phyloP scores from a whole-genome alignment of 2,888 invertebrate genomes.

The Pocota personata region DNA sequence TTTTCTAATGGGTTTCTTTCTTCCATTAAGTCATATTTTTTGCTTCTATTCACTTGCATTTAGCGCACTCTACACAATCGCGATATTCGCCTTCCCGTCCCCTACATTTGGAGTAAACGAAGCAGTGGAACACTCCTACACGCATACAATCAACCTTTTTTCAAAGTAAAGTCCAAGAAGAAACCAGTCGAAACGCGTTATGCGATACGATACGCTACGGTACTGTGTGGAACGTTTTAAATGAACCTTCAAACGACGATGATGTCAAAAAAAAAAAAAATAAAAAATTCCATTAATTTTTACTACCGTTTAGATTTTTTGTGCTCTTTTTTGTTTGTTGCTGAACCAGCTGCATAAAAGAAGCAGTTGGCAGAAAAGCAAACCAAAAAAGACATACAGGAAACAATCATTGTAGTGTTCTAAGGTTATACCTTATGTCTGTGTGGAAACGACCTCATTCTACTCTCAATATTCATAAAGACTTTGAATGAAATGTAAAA shows the following conservation, averaged over 20 bases:
- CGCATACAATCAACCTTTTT: conserved; percentile 5
- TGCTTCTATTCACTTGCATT: conserved; percentile 22
- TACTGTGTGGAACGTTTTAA: conserved; percentile 19
- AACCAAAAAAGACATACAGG: neutral
- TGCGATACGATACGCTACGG: conserved; percentile 27
- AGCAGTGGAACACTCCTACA: conserved; percentile 10
- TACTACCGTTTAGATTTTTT: conserved; percentile 12
- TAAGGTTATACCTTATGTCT: no score
- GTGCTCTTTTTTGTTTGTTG: neutral
- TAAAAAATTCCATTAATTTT: neutral
- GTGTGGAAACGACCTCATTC: neutral
- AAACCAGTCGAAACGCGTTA: conserved; percentile 2
- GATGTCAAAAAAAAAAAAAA: conserved; percentile 7
- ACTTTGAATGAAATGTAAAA: neutral
- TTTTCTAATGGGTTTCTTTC: conserved; percentile 13
- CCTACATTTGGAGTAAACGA: neutral
- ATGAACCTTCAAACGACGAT: conserved; percentile 19
- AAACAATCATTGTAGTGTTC: neutral
- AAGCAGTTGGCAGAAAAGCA: neutral
- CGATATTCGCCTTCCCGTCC: neutral
- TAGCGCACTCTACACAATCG: neutral
- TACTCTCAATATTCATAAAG: neutral
- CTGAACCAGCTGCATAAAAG: neutral
- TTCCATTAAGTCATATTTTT: neutral
- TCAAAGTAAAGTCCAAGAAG: neutral